A percentile compares a stretch with the other conserved stretches of the same genome.
phyloP scores from a whole-genome alignment of 2,888 invertebrate species.

The Parelbella ahira region DNA sequence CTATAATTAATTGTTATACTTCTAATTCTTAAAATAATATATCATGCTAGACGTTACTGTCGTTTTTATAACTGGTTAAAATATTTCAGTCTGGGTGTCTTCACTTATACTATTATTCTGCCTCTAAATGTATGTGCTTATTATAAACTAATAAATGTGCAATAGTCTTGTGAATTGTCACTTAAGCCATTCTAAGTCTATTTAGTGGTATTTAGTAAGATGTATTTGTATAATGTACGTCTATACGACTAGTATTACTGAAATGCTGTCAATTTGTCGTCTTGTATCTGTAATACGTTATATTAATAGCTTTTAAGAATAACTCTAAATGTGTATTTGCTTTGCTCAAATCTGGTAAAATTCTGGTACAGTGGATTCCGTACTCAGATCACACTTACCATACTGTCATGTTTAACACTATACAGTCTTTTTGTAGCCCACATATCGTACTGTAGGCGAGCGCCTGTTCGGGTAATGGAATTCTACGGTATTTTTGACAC shows the following conservation, averaged over 20 bases:
- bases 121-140: slow-evolving; percentile 59
- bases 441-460: too few relatives aligned
- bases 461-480: too few relatives aligned
- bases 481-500: too few relatives aligned
- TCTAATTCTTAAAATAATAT: slow-evolving; percentile 7
- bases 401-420: too few relatives aligned
- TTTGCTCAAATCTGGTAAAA: slow-evolving; percentile 53
- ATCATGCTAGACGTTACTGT: slow-evolving; percentile 16
- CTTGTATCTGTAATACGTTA: slow-evolving; percentile 63
- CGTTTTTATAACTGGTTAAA: slow-evolving; percentile 21
- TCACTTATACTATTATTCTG: slow-evolving; percentile 40
- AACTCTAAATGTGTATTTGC: slow-evolving; percentile 48
- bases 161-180: slow-evolving; percentile 26
- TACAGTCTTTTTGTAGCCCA: too few relatives aligned
- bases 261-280: slow-evolving; percentile 75
- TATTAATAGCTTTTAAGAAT: slow-evolving; percentile 51
- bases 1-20: too few relatives aligned
- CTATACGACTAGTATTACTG: slow-evolving; percentile 56
- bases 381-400: too few relatives aligned
- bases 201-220: slow-evolving; percentile 21
- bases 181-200: slow-evolving; percentile 23
- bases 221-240: slow-evolving; percentile 34
- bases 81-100: slow-evolving; percentile 23
- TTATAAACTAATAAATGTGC: slow-evolving; percentile 37
- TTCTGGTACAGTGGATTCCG: too few relatives aligned